These are phyloP conservation scores for Erethizon dorsatum DNA, from an alignment of 2,797 vertebrate species.

Conservation along the genomic window DNA sequence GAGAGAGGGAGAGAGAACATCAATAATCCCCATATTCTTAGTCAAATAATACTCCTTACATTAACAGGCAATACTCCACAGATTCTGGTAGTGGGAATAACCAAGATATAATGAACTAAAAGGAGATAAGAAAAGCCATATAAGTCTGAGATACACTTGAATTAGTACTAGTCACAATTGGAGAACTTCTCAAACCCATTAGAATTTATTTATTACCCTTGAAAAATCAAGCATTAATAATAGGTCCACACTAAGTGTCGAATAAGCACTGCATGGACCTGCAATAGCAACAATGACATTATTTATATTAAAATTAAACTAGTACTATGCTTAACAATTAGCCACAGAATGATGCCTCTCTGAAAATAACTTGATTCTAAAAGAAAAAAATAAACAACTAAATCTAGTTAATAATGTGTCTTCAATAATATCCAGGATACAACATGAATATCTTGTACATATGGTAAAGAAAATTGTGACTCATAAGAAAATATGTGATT, in stretches of 20 bases:
- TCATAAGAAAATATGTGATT: not conserved
- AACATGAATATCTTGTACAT: not conserved
- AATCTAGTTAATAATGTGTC: not conserved
- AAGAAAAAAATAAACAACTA: not conserved
- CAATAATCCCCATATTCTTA: not conserved
- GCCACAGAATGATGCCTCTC: not conserved
- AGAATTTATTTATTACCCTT: not conserved
- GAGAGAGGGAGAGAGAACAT: not conserved
- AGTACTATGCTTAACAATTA: not conserved
- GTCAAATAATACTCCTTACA: not conserved
- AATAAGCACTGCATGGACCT: not conserved
- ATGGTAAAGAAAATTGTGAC: not conserved
- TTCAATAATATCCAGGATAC: not conserved
- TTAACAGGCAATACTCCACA: not conserved
- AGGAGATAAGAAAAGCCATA: not conserved
- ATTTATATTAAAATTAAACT: not conserved
- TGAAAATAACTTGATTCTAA: not conserved
- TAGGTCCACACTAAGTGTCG: not conserved
- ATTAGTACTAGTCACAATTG: not conserved
- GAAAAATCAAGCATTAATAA: not conserved
- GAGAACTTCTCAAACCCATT: not conserved
- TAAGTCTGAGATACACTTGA: not conserved
- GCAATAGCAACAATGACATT: not conserved
- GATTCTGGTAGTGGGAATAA: not conserved
- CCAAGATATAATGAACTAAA: not conserved